Percentiles rank a stretch among this genome's conserved stretches.
Evolutionary conservation across 2,113 vertebrate species (phyloP).

Genomic region (Cyprinodon brontotheroides): DNA sequence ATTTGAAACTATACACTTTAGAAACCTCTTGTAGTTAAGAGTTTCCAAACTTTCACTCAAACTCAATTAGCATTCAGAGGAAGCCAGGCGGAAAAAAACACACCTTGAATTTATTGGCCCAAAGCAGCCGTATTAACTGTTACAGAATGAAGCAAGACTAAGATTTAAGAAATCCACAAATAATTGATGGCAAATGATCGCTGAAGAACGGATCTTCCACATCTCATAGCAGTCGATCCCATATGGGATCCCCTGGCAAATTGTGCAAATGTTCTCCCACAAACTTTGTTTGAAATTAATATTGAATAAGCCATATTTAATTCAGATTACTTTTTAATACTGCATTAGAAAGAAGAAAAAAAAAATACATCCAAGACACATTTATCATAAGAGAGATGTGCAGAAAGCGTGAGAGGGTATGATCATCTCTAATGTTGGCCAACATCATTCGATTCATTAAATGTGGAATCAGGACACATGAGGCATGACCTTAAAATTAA

Average conservation of each 20-base stretch:
- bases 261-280: constrained; percentile 37
- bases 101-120: constrained; percentile 19
- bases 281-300: constrained; percentile 42
- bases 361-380: constrained; percentile 9
- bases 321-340: constrained; percentile 42
- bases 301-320: constrained; percentile 51
- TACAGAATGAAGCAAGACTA: neutral
- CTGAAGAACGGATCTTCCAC: neutral
- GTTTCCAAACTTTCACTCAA: constrained; percentile 17
- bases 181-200: constrained; percentile 44
- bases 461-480: constrained; percentile 15
- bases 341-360: constrained; percentile 11
- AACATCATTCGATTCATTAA: constrained; percentile 10
- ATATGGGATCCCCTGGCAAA: constrained; percentile 18
- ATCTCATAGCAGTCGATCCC: constrained; percentile 18
- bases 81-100: constrained; percentile 14
- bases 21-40: neutral
- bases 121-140: neutral
- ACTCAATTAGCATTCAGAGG: neutral
- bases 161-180: constrained; percentile 39
- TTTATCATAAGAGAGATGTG: neutral
- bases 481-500: constrained; percentile 28
- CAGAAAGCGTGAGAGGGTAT: neutral
- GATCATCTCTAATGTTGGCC: constrained; percentile 24
- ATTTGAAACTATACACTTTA: constrained; percentile 33